These are phyloP conservation scores for Palaemon carinicauda DNA, from an alignment of 1,140 invertebrate species.

Conservation along the genomic window DNA sequence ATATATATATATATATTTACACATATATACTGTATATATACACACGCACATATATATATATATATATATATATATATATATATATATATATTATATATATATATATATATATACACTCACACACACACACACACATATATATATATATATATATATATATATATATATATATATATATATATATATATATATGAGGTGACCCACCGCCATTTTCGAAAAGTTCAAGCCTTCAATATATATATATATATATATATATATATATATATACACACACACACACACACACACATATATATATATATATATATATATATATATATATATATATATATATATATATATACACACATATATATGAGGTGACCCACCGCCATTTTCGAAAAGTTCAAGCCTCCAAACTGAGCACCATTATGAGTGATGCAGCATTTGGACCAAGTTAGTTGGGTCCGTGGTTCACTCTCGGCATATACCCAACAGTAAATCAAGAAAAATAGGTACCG, in stretches of 20 bases:
- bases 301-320: slow-evolving; percentile 54
- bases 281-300: too few species aligned
- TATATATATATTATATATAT: not conserved
- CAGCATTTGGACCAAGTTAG: too few species aligned
- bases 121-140: too few species aligned
- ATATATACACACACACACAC: slow-evolving; percentile 16
- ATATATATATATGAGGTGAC: slow-evolving; percentile 16
- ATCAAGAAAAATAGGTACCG: too few species aligned
- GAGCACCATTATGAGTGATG: too few species aligned
- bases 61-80: not conserved
- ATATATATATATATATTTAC: not conserved
- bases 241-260: not conserved
- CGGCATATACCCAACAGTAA: too few species aligned
- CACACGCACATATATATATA: not conserved
- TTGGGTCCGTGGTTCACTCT: too few species aligned
- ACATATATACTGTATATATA: not conserved
- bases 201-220: not conserved
- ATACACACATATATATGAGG: slow-evolving; percentile 33
- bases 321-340: slow-evolving; percentile 46
- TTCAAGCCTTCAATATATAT: not conserved
- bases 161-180: slow-evolving; percentile 45
- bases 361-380: not conserved
- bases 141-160: slow-evolving; percentile 56
- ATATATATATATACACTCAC: slow-evolving; percentile 27
- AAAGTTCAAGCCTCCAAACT: not conserved